Base-by-base conservation (phyloP, 2,888 invertebrate genomes). In the Pocota personata region DNA sequence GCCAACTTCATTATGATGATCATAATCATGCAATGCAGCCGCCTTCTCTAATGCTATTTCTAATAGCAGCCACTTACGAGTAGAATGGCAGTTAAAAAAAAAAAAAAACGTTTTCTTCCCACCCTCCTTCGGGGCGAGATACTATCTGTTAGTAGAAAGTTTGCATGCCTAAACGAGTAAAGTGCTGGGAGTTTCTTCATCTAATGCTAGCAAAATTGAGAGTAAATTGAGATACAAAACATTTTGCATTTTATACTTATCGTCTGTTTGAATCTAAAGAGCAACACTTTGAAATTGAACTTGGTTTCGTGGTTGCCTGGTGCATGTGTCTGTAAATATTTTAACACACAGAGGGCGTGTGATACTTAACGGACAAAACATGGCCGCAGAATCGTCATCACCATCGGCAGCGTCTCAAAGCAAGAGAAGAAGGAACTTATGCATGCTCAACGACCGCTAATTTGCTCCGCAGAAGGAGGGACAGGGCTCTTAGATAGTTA, bases 221-320 rank as follows among this genome's bases (percentile, higher is more conserved):
- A 82, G 82, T 55, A 77, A 86, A 86, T 86, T 86, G 72, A 86
- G 86, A 82, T 82, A 82, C 76, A 82, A 86, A 72, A 37, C 86
- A 60, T 76, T 86, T 82, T 86, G 76, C 86, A 86, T 86, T 77
- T 86, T 72, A 60, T 40, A 67, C 60, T 60, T 67, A 86, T 86
- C 82, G 52, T 60, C 52, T 27, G 35, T 82, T 72, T 66, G 60
- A 72, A 86, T 86, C 86, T 76, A 37, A 55, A 72, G 55, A 86
- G 76, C 62, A 82, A 72, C 84, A 71, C 82, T 82, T 75, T 58
- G 66, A 66, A 64, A 52, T 72, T 75, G 64, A 82, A 75, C 60
- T 60, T 19, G 16, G 16, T 52, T 10, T 24, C 21, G 7, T 32
- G 14, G 32, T 14, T 16, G 64, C 21, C 16, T 19, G 27, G 6